A percentile compares a stretch with the other conserved stretches of the same genome.
phyloP scores from a whole-genome alignment of 2,797 vertebrate species.

The Synaphobranchus kaupii region DNA sequence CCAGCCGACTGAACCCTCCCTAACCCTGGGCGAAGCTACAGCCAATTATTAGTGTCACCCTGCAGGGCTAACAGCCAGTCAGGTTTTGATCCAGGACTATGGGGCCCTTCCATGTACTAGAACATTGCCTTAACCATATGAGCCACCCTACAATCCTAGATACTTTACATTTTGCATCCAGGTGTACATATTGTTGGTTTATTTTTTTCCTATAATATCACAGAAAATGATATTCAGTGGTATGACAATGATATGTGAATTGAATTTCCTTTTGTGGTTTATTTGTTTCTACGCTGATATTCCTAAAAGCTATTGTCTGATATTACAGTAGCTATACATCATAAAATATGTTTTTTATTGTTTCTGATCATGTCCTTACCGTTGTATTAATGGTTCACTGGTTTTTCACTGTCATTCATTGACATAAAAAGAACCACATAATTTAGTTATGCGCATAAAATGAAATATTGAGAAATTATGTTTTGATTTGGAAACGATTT shows the following conservation, averaged over 20 bases:
- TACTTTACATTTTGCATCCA: conserved; percentile 6
- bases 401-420: background rate
- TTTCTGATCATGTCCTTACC: background rate
- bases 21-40: background rate
- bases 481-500: background rate
- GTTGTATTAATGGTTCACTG: background rate
- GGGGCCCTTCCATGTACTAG: background rate
- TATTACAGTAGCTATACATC: background rate
- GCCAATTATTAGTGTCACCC: background rate
- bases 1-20: background rate
- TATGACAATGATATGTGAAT: background rate
- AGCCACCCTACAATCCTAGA: background rate
- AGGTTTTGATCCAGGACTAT: background rate
- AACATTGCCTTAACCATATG: background rate
- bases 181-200: conserved; percentile 34
- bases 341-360: background rate
- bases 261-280: background rate
- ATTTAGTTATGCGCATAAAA: background rate
- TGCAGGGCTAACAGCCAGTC: background rate
- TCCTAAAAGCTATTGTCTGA: background rate
- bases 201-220: conserved; percentile 14
- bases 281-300: background rate
- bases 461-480: background rate
- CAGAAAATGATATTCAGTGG: background rate
- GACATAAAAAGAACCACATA: background rate